Evolutionary conservation across 1,140 invertebrate genomes (phyloP).

Genomic region (Drosophila prosaltans): DNA sequence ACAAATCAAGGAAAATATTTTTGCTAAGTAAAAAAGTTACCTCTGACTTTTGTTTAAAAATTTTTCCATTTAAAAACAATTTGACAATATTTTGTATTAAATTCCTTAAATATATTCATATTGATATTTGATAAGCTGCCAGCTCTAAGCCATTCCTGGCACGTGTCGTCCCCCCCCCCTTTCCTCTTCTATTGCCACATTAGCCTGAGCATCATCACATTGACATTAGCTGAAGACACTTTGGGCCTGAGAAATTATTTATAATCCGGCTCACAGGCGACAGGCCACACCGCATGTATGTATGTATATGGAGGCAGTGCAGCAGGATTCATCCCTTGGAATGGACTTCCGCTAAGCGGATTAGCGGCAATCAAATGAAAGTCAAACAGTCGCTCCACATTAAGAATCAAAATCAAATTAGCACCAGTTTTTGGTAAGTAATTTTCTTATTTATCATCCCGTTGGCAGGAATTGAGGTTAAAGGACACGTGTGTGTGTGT

Average conservation of each 20-base stretch:
- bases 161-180: background rate
- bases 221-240: conserved; percentile 31
- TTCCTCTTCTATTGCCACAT: too few relatives aligned
- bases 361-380: conserved; percentile 68
- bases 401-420: conserved; percentile 70
- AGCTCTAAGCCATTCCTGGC: background rate
- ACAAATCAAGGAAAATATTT: too few relatives aligned
- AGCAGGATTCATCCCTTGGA: conserved; percentile 26
- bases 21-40: too few relatives aligned
- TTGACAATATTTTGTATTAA: conserved; percentile 14
- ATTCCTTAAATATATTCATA: conserved; percentile 46
- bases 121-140: conserved; percentile 19
- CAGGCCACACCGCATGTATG: conserved; percentile 15
- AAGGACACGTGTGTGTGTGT: conserved; percentile 60
- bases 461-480: conserved; percentile 25
- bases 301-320: background rate
- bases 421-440: conserved; percentile 72
- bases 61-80: background rate
- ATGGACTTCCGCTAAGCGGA: conserved; percentile 52
- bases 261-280: conserved; percentile 66
- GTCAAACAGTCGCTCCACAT: conserved; percentile 30
- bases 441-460: conserved; percentile 55
- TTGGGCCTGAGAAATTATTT: conserved; percentile 55
- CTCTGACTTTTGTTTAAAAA: too few relatives aligned
- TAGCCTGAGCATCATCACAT: conserved; percentile 25